A percentile compares a stretch with the other conserved stretches of the same genome.
Evolutionary conservation across 1,140 invertebrate species (phyloP).

Genomic region (Bombus picipes): DNA sequence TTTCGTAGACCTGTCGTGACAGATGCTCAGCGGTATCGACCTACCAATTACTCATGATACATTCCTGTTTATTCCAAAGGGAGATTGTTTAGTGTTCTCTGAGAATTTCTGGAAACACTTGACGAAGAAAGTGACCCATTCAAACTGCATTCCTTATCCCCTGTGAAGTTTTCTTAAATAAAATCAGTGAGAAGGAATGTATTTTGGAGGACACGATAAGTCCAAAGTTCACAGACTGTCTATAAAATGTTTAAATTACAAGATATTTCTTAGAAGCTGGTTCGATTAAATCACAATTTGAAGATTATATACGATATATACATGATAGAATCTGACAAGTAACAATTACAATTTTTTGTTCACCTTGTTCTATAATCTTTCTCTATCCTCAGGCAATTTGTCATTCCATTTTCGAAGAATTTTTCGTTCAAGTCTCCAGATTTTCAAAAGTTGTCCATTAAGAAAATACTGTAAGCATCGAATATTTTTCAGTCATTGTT

Average conservation of each 20-base stretch:
- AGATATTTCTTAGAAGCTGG: no score
- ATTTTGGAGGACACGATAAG: background rate
- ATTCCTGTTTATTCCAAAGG: background rate
- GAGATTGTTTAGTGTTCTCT: background rate
- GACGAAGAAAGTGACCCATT: background rate
- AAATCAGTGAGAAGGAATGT: constrained; percentile 9
- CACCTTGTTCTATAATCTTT: no score
- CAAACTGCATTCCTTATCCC: background rate
- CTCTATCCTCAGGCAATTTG: background rate
- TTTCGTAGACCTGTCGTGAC: constrained; percentile 34
- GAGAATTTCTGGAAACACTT: constrained; percentile 37
- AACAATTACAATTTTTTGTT: no score
- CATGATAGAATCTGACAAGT: no score
- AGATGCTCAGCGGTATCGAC: constrained; percentile 31
- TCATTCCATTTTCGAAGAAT: background rate
- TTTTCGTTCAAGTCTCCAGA: no score
- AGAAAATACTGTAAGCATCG: no score
- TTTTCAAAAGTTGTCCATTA: no score
- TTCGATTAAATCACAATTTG: background rate
- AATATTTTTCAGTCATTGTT: no score
- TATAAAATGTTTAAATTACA: background rate
- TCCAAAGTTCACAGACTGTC: background rate
- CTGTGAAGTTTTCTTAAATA: background rate
- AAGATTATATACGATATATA: no score
- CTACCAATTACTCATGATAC: constrained; percentile 14